Evolutionary conservation across 2,797 vertebrate genomes (phyloP).

Genomic region (Labroides dimidiatus): DNA sequence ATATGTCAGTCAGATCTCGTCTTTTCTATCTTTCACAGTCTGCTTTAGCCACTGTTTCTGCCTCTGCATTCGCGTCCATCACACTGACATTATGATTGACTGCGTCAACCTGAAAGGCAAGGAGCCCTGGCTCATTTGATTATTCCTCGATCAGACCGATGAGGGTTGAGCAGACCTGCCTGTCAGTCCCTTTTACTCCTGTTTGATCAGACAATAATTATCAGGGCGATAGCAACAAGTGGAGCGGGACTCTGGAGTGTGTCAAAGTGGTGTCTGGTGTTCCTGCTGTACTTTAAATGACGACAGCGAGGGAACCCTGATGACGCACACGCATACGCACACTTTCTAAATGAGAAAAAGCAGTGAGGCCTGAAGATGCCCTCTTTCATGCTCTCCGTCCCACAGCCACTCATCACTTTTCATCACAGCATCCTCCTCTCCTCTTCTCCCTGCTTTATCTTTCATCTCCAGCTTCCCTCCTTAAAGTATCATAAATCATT

Average conservation of each 20-base stretch:
- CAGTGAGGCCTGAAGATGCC: conserved; percentile 75
- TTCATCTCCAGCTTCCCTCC: conserved; percentile 24
- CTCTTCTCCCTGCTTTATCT: conserved; percentile 42
- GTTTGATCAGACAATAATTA: conserved; percentile 17
- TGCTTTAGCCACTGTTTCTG: not conserved
- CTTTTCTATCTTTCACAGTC: not conserved
- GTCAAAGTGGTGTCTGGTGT: conserved; percentile 44
- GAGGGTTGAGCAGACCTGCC: conserved; percentile 45
- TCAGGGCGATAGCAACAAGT: not conserved
- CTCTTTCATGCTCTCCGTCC: conserved; percentile 37
- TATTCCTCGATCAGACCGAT: conserved; percentile 19
- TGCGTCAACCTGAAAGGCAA: conserved; percentile 26
- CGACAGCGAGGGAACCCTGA: conserved; percentile 46
- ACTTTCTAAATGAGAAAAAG: conserved; percentile 66
- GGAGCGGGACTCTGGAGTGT: conserved; percentile 37
- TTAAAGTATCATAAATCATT: conserved; percentile 65
- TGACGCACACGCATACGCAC: conserved; percentile 41
- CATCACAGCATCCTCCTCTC: conserved; percentile 21
- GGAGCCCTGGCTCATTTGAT: conserved; percentile 43
- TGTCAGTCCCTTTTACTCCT: conserved; percentile 17
- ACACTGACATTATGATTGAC: conserved; percentile 24
- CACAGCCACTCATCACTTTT: conserved; percentile 41
- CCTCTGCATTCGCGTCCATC: conserved; percentile 10
- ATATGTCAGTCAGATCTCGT: not conserved
- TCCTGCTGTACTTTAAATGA: conserved; percentile 25